These are phyloP conservation scores for Tanypteryx hageni DNA, from an alignment of 2,888 invertebrate genomes.

Conservation along the genomic window DNA sequence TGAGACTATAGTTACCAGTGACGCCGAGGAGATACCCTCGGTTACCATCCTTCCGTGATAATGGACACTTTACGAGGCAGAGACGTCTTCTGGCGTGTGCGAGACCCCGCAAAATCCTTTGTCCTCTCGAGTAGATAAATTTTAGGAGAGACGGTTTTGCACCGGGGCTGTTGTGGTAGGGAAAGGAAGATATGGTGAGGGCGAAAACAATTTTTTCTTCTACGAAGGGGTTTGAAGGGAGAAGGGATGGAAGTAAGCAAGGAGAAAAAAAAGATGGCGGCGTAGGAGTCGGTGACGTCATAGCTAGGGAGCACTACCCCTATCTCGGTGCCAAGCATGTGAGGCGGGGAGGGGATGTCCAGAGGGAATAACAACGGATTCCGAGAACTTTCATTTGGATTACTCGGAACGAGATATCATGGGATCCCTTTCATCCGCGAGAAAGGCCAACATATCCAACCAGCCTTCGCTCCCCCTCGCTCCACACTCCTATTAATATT, in stretches of 20 bases:
- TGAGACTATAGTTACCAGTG: not conserved
- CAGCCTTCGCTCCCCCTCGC: too few relatives aligned
- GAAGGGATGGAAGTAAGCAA: not conserved
- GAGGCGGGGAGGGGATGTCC: not conserved
- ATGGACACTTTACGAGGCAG: not conserved
- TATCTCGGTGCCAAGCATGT: not conserved
- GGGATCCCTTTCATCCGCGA: too few relatives aligned
- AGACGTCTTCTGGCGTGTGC: not conserved
- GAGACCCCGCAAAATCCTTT: not conserved
- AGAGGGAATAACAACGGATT: not conserved
- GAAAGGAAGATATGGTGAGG: not conserved
- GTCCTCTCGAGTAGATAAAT: not conserved
- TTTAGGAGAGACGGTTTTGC: slow-evolving; percentile 3
- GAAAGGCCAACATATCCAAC: too few relatives aligned
- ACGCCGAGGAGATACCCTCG: not conserved
- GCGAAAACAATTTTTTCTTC: not conserved
- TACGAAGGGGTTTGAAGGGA: not conserved
- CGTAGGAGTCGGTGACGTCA: not conserved
- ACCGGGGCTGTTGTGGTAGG: not conserved
- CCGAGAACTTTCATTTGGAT: not conserved
- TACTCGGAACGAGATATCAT: not conserved
- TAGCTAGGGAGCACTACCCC: not conserved
- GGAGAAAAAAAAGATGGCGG: not conserved
- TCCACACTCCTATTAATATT: too few relatives aligned
- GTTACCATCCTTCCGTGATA: not conserved